Evolutionary conservation across 2,797 vertebrate species (phyloP), one percentile per base, ranked within the genome.

Genomic region (Tarsius wallacei): DNA sequence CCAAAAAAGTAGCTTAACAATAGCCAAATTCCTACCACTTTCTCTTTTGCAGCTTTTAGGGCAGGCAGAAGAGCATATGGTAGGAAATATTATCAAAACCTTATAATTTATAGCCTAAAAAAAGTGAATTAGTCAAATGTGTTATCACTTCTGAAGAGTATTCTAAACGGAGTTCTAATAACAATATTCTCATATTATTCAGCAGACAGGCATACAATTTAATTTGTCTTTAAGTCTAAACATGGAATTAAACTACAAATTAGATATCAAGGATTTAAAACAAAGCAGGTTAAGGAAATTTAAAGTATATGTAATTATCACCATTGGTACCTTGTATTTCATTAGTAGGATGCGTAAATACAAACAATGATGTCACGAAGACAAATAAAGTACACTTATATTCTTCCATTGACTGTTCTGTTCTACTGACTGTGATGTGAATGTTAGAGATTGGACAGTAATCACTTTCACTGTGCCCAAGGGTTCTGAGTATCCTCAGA

Each of bases 281-380:
- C 49, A 73, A 81, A 80, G 49, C 26, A 73, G 86, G 89, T 55
- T 49, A 12, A 95, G 77, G 91, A 94, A 80, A 84, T 8, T 76
- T 82, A 92, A 92, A 88, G 85, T 85, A 95, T 49, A 89, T 31
- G n/a, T 89, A 95, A 96, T 96, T 94, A 96, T 47, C 61, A 78
- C 19, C 47, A 28, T 90, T 66, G 73, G 16, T 70, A 80, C 8
- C 28, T 28, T 88, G 12, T 49, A 91, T 82, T 90, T 96, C 47
- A 93, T 96, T 80, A 83, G 16, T 86, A 36, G n/a, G 28, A 71
- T 42, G 59, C 11, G 31, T 31, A 94, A 94, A 91, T 26, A 96
- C 57, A 92, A 68, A 95, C 59, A 87, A 53, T 31, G 12, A 87
- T 68, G 22, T 16, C 53, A 66, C 31, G 11, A 15, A 47, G 86